Base-by-base conservation (phyloP, 2,113 vertebrate genomes). In the Rousettus leschenaultii region DNA sequence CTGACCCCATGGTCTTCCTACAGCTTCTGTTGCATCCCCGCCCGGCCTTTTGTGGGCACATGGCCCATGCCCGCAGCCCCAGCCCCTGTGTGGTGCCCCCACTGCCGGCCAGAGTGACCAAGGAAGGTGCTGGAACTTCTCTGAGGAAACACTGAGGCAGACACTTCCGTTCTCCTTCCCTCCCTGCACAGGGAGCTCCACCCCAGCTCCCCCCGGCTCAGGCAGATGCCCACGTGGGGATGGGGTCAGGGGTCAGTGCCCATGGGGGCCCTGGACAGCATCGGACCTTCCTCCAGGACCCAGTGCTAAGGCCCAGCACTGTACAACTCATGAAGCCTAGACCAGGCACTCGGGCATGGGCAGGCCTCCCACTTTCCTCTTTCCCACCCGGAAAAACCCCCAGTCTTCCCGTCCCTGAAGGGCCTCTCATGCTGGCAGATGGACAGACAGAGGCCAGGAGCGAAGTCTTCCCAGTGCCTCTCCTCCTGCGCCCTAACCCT, bases 311-410 rank as follows among this genome's bases (percentile, higher is more conserved):
- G 84, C 74, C 0, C 40, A 0, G 75, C 89, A 63, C 95, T 38
- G 96, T 66, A 70, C 66, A 89, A 75, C 57, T 82, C 82, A 68
- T 79, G 0, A 86, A 89, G 93, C 86, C 22, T 3, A 10, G 21
- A 38, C 35, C 86, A 55, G 59, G 30, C 5, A 0, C 53, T 18
- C 28, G 6, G 40, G 55, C 45, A 24, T 5, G 0, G 35, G 45
- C 24, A 5, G 59, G 68, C 10, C 5, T 97, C 98, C 97, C 75
- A 0, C 55, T 95, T 93, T 97, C 98, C 98, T 57, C 92, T 89
- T 92, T 96, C 63, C 75, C 30, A 7, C 45, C 30, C 4, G 82
- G 92, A 86, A 98, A 93, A 88, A 13, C 86, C 45, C 13, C 24
- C 73, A 95, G 82, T 43, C 57, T 95, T 92, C 4, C 65, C 82